Percentiles rank a stretch among this genome's conserved stretches.
Evolutionary conservation across 1,140 invertebrate species (phyloP).

Genomic region (Trypoxylus dichotomus): DNA sequence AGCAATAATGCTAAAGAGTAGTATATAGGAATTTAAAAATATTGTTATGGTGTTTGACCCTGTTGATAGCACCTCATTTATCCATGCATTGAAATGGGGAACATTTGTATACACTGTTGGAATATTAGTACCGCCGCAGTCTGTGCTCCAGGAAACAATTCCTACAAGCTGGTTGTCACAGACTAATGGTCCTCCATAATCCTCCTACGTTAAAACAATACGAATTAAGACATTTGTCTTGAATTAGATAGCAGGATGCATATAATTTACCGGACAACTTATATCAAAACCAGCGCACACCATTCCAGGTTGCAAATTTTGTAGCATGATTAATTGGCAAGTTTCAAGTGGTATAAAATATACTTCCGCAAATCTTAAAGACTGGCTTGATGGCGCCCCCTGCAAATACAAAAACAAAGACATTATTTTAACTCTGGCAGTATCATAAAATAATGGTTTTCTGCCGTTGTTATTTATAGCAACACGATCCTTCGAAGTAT

Average conservation of each 20-base stretch:
- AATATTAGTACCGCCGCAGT: neutral
- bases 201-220: neutral
- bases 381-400: neutral
- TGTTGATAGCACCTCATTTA: neutral
- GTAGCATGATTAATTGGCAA: neutral
- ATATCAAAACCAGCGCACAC: constrained; percentile 10
- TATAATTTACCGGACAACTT: constrained; percentile 23
- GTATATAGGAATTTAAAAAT: neutral
- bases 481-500: no score
- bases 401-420: neutral
- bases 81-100: neutral
- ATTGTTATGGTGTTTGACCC: neutral
- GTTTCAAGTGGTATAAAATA: neutral
- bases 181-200: constrained; percentile 10
- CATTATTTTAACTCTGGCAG: no score
- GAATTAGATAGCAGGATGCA: neutral
- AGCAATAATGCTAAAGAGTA: neutral
- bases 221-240: neutral
- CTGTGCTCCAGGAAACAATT: neutral
- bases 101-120: neutral
- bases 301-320: neutral
- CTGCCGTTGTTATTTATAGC: no score
- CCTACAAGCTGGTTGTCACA: neutral
- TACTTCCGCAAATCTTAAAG: neutral
- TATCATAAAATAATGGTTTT: no score